Evolutionary conservation across 2,113 vertebrate genomes (phyloP).

Genomic region (Corythornis vintsioides): DNA sequence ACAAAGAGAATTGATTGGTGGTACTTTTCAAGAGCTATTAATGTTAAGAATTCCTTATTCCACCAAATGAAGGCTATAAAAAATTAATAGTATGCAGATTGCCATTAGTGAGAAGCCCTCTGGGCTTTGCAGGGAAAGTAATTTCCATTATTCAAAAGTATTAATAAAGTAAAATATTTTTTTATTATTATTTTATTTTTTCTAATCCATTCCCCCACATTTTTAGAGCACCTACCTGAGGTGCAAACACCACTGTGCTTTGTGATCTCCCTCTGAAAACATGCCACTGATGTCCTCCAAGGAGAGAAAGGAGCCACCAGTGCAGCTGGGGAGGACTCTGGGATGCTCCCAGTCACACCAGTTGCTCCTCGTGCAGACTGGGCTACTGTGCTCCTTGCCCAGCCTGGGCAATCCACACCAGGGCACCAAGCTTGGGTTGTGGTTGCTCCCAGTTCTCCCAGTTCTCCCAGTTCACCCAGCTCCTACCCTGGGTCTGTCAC

Average conservation of each 20-base stretch:
- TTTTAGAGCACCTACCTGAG: not conserved
- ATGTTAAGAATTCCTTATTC: slow-evolving; percentile 5
- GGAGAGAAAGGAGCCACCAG: not conserved
- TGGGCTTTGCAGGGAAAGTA: not conserved
- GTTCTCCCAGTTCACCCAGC: not conserved
- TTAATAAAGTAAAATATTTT: not conserved
- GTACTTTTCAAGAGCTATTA: slow-evolving; percentile 27
- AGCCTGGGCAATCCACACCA: fast-evolving
- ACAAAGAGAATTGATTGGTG: not conserved
- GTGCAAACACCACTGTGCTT: not conserved
- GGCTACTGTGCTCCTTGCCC: fast-evolving
- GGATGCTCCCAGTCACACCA: not conserved
- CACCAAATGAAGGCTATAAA: slow-evolving; percentile 32
- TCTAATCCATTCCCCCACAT: not conserved
- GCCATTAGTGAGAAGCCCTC: not conserved
- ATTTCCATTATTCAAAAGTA: slow-evolving; percentile 7
- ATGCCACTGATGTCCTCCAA: not conserved
- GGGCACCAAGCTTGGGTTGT: fast-evolving
- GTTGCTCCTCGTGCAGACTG: not conserved
- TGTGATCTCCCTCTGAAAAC: not conserved
- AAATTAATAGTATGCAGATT: slow-evolving; percentile 49
- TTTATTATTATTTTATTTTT: not conserved
- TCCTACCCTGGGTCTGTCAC: fast-evolving
- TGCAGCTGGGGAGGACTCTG: not conserved
- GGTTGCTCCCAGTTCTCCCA: not conserved